These are phyloP conservation scores for Chelonoidis abingdonii DNA, from an alignment of 2,113 vertebrate genomes.

Conservation along the genomic window DNA sequence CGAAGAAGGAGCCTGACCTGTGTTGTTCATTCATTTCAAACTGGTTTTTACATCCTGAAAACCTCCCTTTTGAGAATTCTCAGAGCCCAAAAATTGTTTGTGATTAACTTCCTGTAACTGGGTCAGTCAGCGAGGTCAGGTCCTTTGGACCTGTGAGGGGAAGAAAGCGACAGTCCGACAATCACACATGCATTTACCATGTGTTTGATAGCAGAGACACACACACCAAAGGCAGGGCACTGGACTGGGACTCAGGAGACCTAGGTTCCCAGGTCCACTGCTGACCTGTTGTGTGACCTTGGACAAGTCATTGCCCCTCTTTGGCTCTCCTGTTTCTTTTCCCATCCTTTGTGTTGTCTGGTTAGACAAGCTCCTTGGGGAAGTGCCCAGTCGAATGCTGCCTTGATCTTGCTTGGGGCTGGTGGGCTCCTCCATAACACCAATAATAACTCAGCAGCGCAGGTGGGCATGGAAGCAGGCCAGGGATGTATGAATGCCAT, in stretches of 20 bases:
- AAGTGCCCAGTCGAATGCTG: neutral
- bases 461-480: neutral
- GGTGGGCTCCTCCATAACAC: neutral
- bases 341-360: neutral
- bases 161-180: neutral
- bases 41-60: accelerated
- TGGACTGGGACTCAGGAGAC: neutral
- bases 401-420: neutral
- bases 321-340: accelerated
- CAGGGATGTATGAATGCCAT: accelerated
- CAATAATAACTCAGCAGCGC: accelerated
- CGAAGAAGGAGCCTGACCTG: accelerated
- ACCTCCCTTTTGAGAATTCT: neutral
- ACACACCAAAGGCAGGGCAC: accelerated
- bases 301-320: neutral
- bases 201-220: neutral
- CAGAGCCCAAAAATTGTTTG: neutral
- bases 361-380: neutral
- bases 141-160: neutral
- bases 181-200: accelerated
- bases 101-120: neutral
- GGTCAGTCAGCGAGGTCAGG: neutral
- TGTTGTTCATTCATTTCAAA: neutral
- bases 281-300: neutral
- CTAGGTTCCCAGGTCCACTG: neutral